A percentile compares a stretch with the other conserved stretches of the same genome.
Conservation (phyloP, 2,113 vertebrate species). For the Petroica traversi region DNA sequence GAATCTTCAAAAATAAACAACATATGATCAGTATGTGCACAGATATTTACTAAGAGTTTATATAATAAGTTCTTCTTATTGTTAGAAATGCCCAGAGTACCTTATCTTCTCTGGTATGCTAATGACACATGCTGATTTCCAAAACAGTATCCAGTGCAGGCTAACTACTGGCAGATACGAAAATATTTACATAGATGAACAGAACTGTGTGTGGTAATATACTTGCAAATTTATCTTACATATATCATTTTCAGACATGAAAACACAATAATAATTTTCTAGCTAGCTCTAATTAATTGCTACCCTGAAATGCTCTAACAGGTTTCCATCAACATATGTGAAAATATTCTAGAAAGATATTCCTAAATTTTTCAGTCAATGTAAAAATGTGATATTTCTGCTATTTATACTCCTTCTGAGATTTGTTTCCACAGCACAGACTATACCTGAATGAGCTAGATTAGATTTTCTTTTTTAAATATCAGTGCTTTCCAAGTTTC, state of each 20-base stretch:
- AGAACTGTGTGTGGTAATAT: background rate
- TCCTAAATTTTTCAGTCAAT: background rate
- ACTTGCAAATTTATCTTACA: conserved; percentile 16
- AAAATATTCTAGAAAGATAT: background rate
- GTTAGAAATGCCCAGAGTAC: background rate
- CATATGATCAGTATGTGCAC: background rate
- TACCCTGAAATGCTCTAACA: background rate
- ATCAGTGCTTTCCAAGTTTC: background rate
- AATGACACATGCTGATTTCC: background rate
- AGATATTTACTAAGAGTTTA: background rate
- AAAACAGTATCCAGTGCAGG: background rate
- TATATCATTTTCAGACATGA: conserved; percentile 6
- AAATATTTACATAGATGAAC: conserved; percentile 1
- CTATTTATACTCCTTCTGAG: background rate
- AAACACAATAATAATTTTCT: background rate
- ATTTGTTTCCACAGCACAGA: background rate
- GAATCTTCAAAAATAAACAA: background rate
- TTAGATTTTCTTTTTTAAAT: background rate
- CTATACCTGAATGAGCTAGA: background rate
- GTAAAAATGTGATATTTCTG: background rate
- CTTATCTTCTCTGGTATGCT: background rate
- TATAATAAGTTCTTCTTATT: background rate
- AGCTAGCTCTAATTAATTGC: background rate
- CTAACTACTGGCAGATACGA: background rate
- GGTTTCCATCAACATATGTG: background rate